These are phyloP conservation scores for Nebria brevicollis DNA, from an alignment of 2,888 invertebrate genomes.

Conservation along the genomic window DNA sequence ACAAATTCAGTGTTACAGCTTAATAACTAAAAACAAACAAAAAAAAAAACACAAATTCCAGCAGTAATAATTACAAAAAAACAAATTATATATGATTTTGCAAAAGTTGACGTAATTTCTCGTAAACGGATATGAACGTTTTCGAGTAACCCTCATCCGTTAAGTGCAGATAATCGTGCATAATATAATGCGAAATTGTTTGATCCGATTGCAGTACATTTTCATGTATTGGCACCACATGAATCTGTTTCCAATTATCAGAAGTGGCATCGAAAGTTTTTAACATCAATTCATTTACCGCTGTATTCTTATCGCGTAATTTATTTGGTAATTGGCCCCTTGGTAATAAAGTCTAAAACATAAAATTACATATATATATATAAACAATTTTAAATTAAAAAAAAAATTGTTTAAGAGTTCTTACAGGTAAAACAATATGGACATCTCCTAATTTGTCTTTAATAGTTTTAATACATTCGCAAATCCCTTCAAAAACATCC, in stretches of 20 bases:
- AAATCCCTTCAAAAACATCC: conserved; percentile 71
- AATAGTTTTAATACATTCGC: conserved; percentile 69
- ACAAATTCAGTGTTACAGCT: not conserved
- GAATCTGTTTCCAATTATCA: conserved; percentile 56
- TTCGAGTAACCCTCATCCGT: conserved; percentile 73
- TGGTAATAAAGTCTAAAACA: conserved; percentile 71
- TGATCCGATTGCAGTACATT: conserved; percentile 65
- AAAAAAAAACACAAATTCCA: too few species aligned
- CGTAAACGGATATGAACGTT: conserved; percentile 68
- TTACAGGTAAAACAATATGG: conserved; percentile 67
- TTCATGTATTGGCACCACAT: conserved; percentile 60
- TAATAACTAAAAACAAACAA: not conserved
- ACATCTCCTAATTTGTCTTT: conserved; percentile 68
- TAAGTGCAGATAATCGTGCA: conserved; percentile 77
- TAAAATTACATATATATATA: conserved; percentile 52
- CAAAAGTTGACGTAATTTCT: conserved; percentile 59
- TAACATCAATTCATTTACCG: conserved; percentile 68
- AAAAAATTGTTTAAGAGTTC: too few species aligned
- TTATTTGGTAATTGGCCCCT: conserved; percentile 73
- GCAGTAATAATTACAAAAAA: not conserved
- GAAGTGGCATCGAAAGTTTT: conserved; percentile 57
- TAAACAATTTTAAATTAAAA: not conserved
- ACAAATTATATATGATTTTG: conserved; percentile 16
- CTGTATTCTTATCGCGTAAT: conserved; percentile 68
- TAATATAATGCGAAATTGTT: conserved; percentile 70